Evolutionary conservation across 2,113 vertebrate species (phyloP), one percentile per base, ranked within the genome.

Genomic region (Callorhinus ursinus): DNA sequence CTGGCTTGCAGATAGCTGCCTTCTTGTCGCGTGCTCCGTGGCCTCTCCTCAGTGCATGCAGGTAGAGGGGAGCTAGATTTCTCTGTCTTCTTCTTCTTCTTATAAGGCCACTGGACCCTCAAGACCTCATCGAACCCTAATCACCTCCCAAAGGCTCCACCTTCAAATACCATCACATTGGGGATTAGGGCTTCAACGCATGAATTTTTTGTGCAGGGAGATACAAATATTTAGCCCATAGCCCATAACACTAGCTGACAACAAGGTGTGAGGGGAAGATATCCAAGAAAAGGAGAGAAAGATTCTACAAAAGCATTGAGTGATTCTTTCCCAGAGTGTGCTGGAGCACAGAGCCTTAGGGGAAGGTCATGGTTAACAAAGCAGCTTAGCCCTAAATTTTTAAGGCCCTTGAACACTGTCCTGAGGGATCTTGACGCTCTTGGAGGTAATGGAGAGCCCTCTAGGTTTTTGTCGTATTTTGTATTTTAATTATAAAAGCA

Each of bases 331-430:
- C 31, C 28, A 2, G 28, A 61, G 46, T 4, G 7, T 72, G 42
- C 42, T 31, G 21, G 82, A 82, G 36, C 10, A 63, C 7, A 13
- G 74, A 65, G 67, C 14, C 19, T 63, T 39, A 13, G 18, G 71
- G 67, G 1, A 0, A 31, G 1, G 12, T 24, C 39, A 9, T 0
- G 1, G 28, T 24, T n/a, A 1, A 42, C 9, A n/a, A 49, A n/a
- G 46, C 33, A 51, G 24, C 21, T 21, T 4, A 57, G 14, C 49
- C 49, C n/a, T 9, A 67, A 19, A 13, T 12, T 31, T 55, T 72
- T 49, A 82, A 67, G 77, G 26, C 36, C 49, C 12, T 22, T 2
- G 22, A 57, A 77, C n/a, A 28, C 15, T 33, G 8, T 28, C 51
- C 51, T 36, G 5, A 42, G 51, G 21, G 76, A n/a, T 33, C 26